Evolutionary conservation across 2,113 vertebrate species (phyloP).

Genomic region (Cyprinodon brontotheroides): DNA sequence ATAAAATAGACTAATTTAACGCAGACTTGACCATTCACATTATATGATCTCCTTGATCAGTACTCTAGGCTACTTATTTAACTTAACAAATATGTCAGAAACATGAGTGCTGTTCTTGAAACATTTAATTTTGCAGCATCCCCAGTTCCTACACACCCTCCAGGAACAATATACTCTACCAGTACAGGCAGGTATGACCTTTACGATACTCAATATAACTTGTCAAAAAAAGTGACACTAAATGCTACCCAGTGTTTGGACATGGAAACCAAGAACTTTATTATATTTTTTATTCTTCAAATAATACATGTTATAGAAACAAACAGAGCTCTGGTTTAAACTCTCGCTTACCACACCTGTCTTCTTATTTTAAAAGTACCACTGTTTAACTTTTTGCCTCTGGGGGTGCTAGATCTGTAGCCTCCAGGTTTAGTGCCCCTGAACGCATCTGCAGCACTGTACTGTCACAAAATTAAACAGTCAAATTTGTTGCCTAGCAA

Average conservation of each 20-base stretch:
- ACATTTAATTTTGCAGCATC: constrained; percentile 12
- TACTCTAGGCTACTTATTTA: constrained; percentile 10
- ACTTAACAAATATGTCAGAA: constrained; percentile 10
- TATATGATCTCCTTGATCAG: constrained; percentile 34
- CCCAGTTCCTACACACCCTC: not conserved
- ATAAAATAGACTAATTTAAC: constrained; percentile 38
- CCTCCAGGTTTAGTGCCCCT: too few relatives aligned
- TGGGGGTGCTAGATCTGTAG: too few relatives aligned
- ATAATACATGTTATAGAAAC: too few relatives aligned
- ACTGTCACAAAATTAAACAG: too few relatives aligned
- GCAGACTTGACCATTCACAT: constrained; percentile 17
- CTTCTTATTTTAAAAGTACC: too few relatives aligned
- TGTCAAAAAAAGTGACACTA: not conserved
- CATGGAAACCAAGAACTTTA: not conserved
- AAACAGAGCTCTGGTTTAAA: too few relatives aligned
- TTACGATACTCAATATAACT: not conserved
- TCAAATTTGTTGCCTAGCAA: too few relatives aligned
- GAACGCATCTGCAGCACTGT: too few relatives aligned
- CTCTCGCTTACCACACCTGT: too few relatives aligned
- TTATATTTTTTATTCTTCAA: not conserved
- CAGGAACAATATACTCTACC: not conserved
- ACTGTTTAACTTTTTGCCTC: too few relatives aligned
- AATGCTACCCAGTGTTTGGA: too few relatives aligned
- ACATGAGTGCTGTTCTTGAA: not conserved
- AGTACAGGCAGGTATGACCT: not conserved